Percentiles rank a stretch among this genome's conserved stretches.
These are phyloP conservation scores for Pedicia rivosa DNA, from an alignment of 2,888 invertebrate genomes.

Conservation along the genomic window DNA sequence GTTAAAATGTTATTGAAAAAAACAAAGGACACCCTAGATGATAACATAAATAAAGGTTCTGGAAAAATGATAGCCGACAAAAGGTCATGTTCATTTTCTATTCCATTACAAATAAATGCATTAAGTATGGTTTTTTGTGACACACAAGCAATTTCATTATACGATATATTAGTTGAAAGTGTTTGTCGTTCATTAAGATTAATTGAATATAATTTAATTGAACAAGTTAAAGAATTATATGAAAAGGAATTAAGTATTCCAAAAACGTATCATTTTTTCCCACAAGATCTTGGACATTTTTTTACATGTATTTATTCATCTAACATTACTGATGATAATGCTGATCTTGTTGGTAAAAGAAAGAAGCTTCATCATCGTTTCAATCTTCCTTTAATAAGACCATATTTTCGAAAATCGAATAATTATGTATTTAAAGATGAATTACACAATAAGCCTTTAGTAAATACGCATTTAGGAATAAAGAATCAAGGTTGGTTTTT, in stretches of 20 bases:
- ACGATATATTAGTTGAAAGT: conserved; percentile 59
- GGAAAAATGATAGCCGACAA: conserved; percentile 9
- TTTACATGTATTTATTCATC: conserved; percentile 56
- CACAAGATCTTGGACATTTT: conserved; percentile 55
- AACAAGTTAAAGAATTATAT: conserved; percentile 30
- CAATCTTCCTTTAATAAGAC: conserved; percentile 47
- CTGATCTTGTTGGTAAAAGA: conserved; percentile 35
- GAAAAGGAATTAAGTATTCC: conserved; percentile 18
- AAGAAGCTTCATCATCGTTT: conserved; percentile 54
- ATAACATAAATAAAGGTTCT: conserved; percentile 14
- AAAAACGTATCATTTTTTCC: conserved; percentile 54
- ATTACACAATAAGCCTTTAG: conserved; percentile 33
- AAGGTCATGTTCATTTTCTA: conserved; percentile 14
- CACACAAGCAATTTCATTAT: conserved; percentile 45
- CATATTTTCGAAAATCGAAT: conserved; percentile 62
- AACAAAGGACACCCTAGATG: conserved; percentile 18
- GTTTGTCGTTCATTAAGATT: conserved; percentile 51
- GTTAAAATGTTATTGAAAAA: conserved; percentile 25
- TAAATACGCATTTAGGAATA: conserved; percentile 55
- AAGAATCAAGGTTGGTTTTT: conserved; percentile 19
- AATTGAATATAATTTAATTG: conserved; percentile 43
- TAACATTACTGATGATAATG: conserved; percentile 45
- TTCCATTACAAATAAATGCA: conserved; percentile 51
- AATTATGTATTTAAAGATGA: conserved; percentile 38
- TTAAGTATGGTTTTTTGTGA: conserved; percentile 52